Base-by-base conservation (phyloP, 2,888 invertebrate genomes). In the Stomorhina lunata region DNA sequence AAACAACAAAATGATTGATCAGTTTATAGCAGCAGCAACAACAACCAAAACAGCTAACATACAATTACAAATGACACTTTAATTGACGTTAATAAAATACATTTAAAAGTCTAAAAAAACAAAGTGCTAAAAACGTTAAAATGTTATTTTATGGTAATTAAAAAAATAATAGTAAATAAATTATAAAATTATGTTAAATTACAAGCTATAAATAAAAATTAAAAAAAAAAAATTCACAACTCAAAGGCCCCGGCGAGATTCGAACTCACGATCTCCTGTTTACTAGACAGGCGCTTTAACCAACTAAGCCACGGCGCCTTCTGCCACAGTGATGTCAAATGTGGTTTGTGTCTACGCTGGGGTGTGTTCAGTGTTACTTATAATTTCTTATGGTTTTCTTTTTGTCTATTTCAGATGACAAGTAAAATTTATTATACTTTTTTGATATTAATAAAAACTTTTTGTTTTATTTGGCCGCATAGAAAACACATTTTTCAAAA, bases 251-350 rank as follows among this genome's bases (percentile, higher is more conserved):
- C 87, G 87, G 85, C 87, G 87, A 88, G 87, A 88, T 87, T 88
- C 87, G 87, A 88, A 88, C 87, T 88, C 86, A 87, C 85, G 87
- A 88, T 88, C 87, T 87, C 87, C 87, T 87, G 87, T 87, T 87
- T 87, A 87, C 87, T 87, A 87, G 87, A 87, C 87, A 87, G 87
- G 87, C 87, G 87, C 87, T 87, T 87, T 87, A 87, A 87, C 86
- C 87, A 87, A 87, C 87, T 87, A 87, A 87, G 87, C 87, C 87
- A 86, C 86, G 86, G 87, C 87, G 87, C 87, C 87, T n/a, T n/a
- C 17, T 6, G 2, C 4, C 4, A 0, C 59, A 22, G 0, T 25
- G 10, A 1, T 50, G 22, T 37, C n/a, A 5, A 22, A 9, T n/a
- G 7, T 10, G 2, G n/a, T 43, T 4, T 2, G 17, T 1, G 15